Conservation (phyloP, 30 jellyfish, hydroid and myxozoan species). For the Cassiopea xamachana region DNA sequence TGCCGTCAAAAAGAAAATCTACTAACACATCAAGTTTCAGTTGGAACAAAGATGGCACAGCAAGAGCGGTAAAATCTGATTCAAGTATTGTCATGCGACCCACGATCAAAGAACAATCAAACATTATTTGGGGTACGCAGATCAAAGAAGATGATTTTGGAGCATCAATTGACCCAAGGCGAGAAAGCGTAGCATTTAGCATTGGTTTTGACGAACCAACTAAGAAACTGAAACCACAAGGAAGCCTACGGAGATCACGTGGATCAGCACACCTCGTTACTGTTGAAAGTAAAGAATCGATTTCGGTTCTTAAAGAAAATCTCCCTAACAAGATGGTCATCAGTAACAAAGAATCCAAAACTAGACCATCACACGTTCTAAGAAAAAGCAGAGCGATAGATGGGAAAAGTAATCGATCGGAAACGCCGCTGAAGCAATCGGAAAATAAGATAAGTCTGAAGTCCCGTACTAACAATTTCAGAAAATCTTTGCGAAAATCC, state of each 20-base stretch:
- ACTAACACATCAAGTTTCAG: constrained; percentile 2
- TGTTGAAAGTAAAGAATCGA: constrained; percentile 36
- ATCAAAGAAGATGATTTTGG: constrained; percentile 50
- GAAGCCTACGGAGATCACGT: constrained; percentile 64
- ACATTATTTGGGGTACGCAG: constrained; percentile 68
- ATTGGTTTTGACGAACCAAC: constrained; percentile 56
- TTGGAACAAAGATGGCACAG: background rate
- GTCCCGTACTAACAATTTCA: constrained; percentile 56
- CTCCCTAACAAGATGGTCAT: background rate
- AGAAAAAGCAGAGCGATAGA: constrained; percentile 14
- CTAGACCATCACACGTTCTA: background rate
- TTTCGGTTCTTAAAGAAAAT: constrained; percentile 1
- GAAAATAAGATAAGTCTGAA: constrained; percentile 46
- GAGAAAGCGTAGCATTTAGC: constrained; percentile 69
- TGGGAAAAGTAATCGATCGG: background rate
- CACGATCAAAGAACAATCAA: constrained; percentile 50
- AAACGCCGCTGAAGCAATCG: constrained; percentile 56
- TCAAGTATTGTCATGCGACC: constrained; percentile 55
- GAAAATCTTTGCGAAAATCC: constrained; percentile 60
- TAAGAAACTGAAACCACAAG: constrained; percentile 68
- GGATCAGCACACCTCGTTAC: constrained; percentile 58
- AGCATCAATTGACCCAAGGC: constrained; percentile 40
- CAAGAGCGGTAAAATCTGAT: constrained; percentile 59
- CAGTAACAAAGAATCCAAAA: background rate
- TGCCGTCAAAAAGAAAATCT: constrained; percentile 33